These are phyloP conservation scores for Carassius gibelio DNA, from an alignment of 2,113 vertebrate genomes.

Conservation along the genomic window DNA sequence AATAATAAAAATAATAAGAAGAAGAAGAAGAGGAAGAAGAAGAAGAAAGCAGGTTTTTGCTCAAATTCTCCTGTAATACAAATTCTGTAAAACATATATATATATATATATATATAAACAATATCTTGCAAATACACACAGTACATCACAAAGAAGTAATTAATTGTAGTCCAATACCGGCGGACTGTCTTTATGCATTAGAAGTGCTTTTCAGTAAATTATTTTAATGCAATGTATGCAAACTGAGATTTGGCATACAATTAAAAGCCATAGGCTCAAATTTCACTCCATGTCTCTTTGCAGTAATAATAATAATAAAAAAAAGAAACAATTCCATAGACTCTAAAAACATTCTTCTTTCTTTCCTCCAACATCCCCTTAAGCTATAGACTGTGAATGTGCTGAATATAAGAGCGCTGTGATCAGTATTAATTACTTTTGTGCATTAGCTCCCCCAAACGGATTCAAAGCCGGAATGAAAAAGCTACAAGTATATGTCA, in stretches of 20 bases:
- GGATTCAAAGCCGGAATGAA: not conserved
- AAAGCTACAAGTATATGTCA: not conserved
- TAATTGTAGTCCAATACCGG: no score
- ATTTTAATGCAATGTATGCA: not conserved
- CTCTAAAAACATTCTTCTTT: not conserved
- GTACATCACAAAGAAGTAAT: no score
- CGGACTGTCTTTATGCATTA: not conserved
- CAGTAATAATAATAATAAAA: not conserved
- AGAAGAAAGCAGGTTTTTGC: not conserved
- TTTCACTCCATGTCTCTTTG: not conserved
- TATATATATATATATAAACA: no score
- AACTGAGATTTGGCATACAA: not conserved
- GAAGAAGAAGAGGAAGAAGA: no score
- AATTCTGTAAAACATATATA: no score
- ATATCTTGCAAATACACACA: no score
- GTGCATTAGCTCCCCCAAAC: slow-evolving; percentile 18
- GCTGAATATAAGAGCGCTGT: slow-evolving; percentile 26
- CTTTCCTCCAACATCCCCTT: not conserved
- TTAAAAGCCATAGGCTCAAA: not conserved
- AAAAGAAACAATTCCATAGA: not conserved
- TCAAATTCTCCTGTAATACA: not conserved
- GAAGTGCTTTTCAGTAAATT: not conserved
- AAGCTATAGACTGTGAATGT: not conserved
- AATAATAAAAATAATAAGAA: no score
- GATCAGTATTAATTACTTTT: not conserved